Conservation (phyloP, 2,888 invertebrate species). For the Stenichneumon culpator region DNA sequence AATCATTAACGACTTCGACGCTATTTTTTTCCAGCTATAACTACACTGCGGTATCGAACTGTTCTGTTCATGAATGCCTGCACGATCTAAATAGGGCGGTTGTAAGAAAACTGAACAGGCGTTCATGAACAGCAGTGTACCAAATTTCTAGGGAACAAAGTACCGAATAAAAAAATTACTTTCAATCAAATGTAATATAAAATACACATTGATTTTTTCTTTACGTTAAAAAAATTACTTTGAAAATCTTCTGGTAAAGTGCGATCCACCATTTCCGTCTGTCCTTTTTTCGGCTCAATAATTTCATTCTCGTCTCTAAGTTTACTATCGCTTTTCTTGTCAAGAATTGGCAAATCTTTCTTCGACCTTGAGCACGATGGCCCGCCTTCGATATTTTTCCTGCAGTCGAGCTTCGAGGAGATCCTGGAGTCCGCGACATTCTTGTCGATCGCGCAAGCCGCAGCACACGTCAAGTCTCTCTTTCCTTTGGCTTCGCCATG, state of each 20-base stretch:
- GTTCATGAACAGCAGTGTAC: no score
- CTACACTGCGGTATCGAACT: no score
- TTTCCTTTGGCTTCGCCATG: constrained; percentile 55
- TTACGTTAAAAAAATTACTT: constrained; percentile 38
- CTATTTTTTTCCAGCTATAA: neutral
- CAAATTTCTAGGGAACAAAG: no score
- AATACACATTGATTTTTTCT: neutral
- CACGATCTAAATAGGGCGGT: no score
- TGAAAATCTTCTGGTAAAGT: neutral
- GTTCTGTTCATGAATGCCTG: no score
- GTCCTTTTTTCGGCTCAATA: neutral
- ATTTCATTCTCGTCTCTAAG: neutral
- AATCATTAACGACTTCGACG: neutral
- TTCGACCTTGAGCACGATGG: neutral
- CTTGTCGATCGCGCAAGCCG: constrained; percentile 31
- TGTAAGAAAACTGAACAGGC: no score
- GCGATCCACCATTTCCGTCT: neutral
- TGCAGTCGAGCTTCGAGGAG: constrained; percentile 3
- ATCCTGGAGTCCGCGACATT: neutral
- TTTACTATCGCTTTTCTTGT: constrained; percentile 2
- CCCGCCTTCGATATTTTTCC: constrained; percentile 13
- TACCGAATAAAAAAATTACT: neutral
- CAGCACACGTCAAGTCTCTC: constrained; percentile 28
- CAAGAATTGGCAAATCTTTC: neutral
- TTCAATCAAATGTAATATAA: neutral